Percentiles rank a stretch among this genome's conserved stretches.
These are phyloP conservation scores for Drosophila yakuba DNA, from an alignment of 1,140 invertebrate species.

Conservation along the genomic window DNA sequence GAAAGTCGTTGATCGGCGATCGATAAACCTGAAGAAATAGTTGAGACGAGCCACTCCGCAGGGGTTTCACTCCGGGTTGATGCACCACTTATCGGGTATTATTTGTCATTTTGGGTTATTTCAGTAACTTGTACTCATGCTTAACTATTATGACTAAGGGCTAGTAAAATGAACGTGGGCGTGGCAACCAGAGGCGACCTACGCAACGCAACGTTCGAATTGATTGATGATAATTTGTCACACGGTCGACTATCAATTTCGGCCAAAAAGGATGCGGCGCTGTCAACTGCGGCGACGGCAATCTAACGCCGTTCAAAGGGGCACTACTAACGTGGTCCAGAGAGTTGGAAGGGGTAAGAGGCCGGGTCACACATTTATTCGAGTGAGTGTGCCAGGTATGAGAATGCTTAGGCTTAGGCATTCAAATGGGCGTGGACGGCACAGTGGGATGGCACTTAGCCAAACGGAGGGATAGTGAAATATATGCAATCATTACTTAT, in stretches of 20 bases:
- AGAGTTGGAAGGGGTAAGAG: conserved; percentile 10
- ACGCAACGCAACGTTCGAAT: conserved; percentile 42
- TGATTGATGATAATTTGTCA: conserved; percentile 83
- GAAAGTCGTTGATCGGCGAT: conserved; percentile 47
- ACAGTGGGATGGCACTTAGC: conserved; percentile 25
- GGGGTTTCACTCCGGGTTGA: background rate
- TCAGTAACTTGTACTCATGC: background rate
- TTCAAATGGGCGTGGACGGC: background rate
- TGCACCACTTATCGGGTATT: too few species aligned
- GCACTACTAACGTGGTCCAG: conserved; percentile 34
- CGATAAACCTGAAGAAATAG: conserved; percentile 29
- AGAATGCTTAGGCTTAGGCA: conserved; percentile 14
- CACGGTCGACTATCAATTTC: conserved; percentile 67
- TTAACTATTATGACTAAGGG: background rate
- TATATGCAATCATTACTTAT: background rate
- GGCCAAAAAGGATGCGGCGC: conserved; percentile 61
- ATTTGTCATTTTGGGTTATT: too few species aligned
- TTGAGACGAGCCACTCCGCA: conserved; percentile 14
- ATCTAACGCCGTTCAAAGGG: conserved; percentile 48
- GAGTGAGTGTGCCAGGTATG: conserved; percentile 28
- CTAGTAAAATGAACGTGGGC: background rate
- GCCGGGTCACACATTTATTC: conserved; percentile 11
- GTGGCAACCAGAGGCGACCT: background rate
- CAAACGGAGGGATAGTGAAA: background rate
- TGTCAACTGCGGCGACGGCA: conserved; percentile 34